Evolutionary conservation across 2,888 invertebrate species (phyloP), one percentile per base, ranked within the genome.

Genomic region (Lasioglossum pauxillum): DNA sequence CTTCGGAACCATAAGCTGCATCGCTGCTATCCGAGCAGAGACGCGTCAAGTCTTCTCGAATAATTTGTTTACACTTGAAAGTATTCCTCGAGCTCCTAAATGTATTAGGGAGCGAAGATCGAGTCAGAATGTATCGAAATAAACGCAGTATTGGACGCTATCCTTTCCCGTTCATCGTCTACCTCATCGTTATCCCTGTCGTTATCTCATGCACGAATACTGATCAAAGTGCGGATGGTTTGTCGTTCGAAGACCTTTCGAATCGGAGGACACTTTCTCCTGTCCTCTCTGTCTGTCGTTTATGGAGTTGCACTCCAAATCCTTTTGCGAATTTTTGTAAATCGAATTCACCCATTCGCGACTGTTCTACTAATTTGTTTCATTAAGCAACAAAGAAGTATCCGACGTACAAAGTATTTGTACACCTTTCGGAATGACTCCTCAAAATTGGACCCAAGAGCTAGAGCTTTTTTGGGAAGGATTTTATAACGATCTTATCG

Each of bases 1-100:
- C 75, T 91, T 27, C 74, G 74, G 5, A 88, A 76, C 5, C 86
- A 88, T 16, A 85, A n/a, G 38, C 35, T 53, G 38, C 35, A 53
- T 35, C 46, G 23, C 0, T 60, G 49, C 2, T 83, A 78, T 49
- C 1, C 4, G 44, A 44, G 44, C 14, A 44, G 44, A 14, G 14
- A 44, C 46, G 46, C 1, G 5, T 46, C 5, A 46, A 46, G 46
- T 44, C 4, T 14, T 44, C 44, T 44, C 0, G 0, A 12, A 12
- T 12, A 44, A 44, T 44, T 44, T 3, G 44, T 14, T 44, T 44
- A 12, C 14, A 44, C 12, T 44, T 12, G 3, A 53, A 53, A 53
- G 23, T 53, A 41, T 49, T 49, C 49, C 7, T 16, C 5, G 49
- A 19, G 12, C 2, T 44, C 2, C 12, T 46, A 35, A 19, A 44